Percentiles rank a stretch among this genome's conserved stretches.
These are phyloP conservation scores for Bombus sibiricus DNA, from an alignment of 1,140 invertebrate species.

Conservation along the genomic window DNA sequence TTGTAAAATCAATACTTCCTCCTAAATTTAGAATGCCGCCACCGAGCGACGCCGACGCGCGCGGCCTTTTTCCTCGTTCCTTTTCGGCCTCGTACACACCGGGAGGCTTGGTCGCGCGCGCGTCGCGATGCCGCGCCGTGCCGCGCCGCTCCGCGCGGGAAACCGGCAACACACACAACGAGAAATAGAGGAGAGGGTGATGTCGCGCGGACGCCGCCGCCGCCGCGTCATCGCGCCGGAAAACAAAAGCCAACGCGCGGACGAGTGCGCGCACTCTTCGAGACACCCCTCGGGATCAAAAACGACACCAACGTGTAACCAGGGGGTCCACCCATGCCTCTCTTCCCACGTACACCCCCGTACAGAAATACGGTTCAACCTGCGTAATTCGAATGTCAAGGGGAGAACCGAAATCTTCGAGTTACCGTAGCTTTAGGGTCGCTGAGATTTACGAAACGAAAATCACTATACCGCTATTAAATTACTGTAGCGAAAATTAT, in stretches of 20 bases:
- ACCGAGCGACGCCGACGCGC: slow-evolving; percentile 56
- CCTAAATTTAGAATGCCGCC: slow-evolving; percentile 79
- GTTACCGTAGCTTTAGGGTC: too few species aligned
- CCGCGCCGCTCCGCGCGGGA: slow-evolving; percentile 8
- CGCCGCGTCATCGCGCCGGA: slow-evolving; percentile 34
- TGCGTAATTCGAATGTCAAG: background rate
- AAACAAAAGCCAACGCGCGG: slow-evolving; percentile 30
- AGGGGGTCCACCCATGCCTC: background rate
- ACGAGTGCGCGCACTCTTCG: slow-evolving; percentile 5
- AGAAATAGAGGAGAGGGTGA: background rate
- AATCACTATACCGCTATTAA: too few species aligned
- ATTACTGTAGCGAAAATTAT: too few species aligned
- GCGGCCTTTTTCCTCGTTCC: slow-evolving; percentile 58
- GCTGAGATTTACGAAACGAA: too few species aligned
- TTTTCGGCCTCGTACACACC: slow-evolving; percentile 39
- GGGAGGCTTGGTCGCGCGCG: background rate
- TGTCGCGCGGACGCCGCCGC: slow-evolving; percentile 25
- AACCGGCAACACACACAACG: background rate
- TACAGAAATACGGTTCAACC: background rate
- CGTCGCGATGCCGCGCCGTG: slow-evolving; percentile 18
- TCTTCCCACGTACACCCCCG: background rate
- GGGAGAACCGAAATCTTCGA: background rate
- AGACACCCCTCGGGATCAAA: background rate
- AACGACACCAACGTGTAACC: background rate
- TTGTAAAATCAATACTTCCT: slow-evolving; percentile 83